Percentiles rank a stretch among this genome's conserved stretches.
These are phyloP conservation scores for Siphlonurus alternatus DNA, from an alignment of 2,888 invertebrate genomes.

Conservation along the genomic window DNA sequence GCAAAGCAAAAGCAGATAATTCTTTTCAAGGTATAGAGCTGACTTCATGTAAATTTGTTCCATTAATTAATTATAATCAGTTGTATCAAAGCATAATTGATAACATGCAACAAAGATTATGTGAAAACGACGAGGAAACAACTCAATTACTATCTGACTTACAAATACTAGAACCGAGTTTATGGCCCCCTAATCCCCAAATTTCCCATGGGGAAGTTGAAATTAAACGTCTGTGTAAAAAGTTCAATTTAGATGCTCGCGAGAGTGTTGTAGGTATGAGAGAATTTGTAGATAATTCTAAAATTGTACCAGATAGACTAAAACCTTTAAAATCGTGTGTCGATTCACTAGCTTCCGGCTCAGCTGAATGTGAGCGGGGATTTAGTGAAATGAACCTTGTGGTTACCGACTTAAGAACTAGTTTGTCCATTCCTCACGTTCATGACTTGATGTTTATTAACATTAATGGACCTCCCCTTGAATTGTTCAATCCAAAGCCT, in stretches of 20 bases:
- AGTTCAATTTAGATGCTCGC: background rate
- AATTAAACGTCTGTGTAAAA: background rate
- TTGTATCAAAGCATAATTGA: background rate
- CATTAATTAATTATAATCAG: background rate
- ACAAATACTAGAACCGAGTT: background rate
- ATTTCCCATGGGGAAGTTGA: background rate
- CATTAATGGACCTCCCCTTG: slow-evolving; percentile 3
- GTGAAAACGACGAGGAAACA: background rate
- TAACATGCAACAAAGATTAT: background rate
- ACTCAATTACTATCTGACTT: background rate
- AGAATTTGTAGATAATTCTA: background rate
- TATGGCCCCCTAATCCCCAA: background rate
- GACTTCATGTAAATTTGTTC: background rate
- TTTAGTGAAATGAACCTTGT: slow-evolving; percentile 1
- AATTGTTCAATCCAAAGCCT: background rate
- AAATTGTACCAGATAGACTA: background rate
- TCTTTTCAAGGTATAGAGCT: background rate
- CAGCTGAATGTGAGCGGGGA: slow-evolving; percentile 3
- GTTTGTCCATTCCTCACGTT: background rate
- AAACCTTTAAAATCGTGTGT: background rate
- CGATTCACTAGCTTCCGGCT: background rate
- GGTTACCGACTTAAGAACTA: background rate
- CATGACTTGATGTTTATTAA: background rate
- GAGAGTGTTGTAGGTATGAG: background rate
- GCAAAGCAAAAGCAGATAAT: background rate